Conservation (phyloP, 1,140 invertebrate species). For the Helicorthomorpha holstii region DNA sequence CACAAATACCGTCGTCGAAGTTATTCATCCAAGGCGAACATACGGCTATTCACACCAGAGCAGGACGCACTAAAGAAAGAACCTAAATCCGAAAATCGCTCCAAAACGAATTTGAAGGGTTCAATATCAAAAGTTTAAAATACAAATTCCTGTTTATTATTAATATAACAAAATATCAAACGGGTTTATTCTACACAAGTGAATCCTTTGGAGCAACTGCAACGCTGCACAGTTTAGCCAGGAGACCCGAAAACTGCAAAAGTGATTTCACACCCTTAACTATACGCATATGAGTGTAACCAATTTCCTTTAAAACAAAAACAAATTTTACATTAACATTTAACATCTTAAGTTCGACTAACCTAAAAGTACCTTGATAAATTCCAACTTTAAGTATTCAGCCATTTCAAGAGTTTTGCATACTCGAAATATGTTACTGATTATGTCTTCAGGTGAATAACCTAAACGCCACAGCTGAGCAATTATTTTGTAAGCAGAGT, state of each 20-base stretch:
- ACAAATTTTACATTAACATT: slow-evolving; percentile 1
- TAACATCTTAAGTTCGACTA: not conserved
- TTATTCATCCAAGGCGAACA: no score
- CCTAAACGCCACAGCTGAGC: slow-evolving; percentile 77
- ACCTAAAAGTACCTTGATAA: slow-evolving; percentile 49
- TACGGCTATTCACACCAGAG: not conserved
- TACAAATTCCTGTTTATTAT: not conserved
- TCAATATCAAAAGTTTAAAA: not conserved
- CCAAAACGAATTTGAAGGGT: not conserved
- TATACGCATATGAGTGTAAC: slow-evolving; percentile 74
- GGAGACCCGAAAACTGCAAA: slow-evolving; percentile 72
- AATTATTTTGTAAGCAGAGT: slow-evolving; percentile 73
- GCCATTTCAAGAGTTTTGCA: slow-evolving; percentile 67
- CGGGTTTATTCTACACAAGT: not conserved
- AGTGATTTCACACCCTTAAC: slow-evolving; percentile 72
- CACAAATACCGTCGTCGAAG: no score
- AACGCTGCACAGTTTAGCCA: slow-evolving; percentile 55
- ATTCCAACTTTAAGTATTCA: slow-evolving; percentile 67
- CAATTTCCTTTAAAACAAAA: slow-evolving; percentile 59
- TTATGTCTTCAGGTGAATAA: slow-evolving; percentile 91
- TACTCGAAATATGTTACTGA: slow-evolving; percentile 85
- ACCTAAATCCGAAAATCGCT: not conserved
- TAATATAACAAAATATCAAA: not conserved
- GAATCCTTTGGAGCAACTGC: not conserved
- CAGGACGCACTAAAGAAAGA: not conserved